phyloP scores from a whole-genome alignment of 2,113 vertebrate species.

The Misgurnus anguillicaudatus region DNA sequence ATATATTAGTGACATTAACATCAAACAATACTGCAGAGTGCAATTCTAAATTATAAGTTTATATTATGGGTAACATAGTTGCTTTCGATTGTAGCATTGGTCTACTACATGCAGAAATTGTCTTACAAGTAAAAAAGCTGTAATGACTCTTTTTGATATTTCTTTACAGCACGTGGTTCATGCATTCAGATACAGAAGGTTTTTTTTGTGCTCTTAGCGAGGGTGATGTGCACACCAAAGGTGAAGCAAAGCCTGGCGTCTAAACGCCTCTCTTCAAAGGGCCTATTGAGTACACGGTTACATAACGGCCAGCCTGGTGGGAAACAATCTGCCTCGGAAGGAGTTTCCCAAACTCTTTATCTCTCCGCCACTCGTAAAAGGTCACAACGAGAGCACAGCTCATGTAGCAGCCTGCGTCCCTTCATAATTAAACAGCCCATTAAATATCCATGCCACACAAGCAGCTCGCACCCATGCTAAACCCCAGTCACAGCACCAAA shows the following conservation, averaged over 20 bases:
- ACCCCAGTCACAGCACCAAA: not conserved
- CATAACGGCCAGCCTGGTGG: slow-evolving; percentile 19
- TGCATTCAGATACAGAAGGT: not conserved
- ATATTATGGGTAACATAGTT: too few species aligned
- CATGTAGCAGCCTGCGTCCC: slow-evolving; percentile 39
- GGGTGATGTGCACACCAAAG: slow-evolving; percentile 15
- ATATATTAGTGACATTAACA: too few species aligned
- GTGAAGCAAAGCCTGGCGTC: not conserved
- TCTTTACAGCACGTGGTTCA: not conserved
- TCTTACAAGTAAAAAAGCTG: not conserved
- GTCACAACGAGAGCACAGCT: slow-evolving; percentile 41
- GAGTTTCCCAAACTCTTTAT: slow-evolving; percentile 43
- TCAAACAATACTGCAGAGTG: too few species aligned
- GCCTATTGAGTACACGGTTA: slow-evolving; percentile 24
- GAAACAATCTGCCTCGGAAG: slow-evolving; percentile 23
- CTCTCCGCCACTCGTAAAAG: slow-evolving; percentile 33
- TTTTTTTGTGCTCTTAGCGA: not conserved
- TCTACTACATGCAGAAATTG: not conserved
- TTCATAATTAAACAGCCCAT: slow-evolving; percentile 46
- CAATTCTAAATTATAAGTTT: too few species aligned
- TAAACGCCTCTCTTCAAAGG: slow-evolving; percentile 19
- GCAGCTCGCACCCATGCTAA: slow-evolving; percentile 16
- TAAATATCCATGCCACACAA: slow-evolving; percentile 39
- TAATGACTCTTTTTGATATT: not conserved
- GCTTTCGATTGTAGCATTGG: too few species aligned